These are phyloP conservation scores for Tragelaphus oryx DNA, from an alignment of 2,797 vertebrate genomes.

Conservation along the genomic window DNA sequence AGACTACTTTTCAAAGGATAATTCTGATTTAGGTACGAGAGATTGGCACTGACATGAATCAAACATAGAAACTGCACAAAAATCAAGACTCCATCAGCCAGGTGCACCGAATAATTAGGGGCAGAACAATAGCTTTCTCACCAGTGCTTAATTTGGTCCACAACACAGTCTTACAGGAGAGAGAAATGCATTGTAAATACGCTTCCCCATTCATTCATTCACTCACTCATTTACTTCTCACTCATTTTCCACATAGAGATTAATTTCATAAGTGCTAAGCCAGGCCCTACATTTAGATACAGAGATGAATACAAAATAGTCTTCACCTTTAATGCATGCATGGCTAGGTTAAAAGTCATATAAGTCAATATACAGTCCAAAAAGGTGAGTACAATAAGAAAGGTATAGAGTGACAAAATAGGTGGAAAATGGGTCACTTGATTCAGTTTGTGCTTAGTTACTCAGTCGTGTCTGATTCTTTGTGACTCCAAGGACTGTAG, in stretches of 20 bases:
- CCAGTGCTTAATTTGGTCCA: not conserved
- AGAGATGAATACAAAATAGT: not conserved
- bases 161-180: not conserved
- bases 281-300: not conserved
- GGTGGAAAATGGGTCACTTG: not conserved
- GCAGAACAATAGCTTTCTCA: not conserved
- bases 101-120: not conserved
- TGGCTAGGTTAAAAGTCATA: not conserved
- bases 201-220: not conserved
- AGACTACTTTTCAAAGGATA: not conserved
- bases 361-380: not conserved
- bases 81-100: not conserved
- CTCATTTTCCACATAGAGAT: not conserved
- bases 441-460: not conserved
- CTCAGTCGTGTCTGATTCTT: not conserved
- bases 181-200: not conserved
- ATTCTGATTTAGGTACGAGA: not conserved
- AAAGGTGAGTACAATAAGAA: not conserved
- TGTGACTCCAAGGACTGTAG: not conserved
- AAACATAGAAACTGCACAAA: not conserved
- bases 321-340: not conserved
- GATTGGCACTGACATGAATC: not conserved
- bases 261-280: not conserved
- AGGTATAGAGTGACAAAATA: not conserved
- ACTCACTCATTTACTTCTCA: not conserved